Evolutionary conservation across 2,797 vertebrate genomes (phyloP).

Genomic region (Liasis olivaceus): DNA sequence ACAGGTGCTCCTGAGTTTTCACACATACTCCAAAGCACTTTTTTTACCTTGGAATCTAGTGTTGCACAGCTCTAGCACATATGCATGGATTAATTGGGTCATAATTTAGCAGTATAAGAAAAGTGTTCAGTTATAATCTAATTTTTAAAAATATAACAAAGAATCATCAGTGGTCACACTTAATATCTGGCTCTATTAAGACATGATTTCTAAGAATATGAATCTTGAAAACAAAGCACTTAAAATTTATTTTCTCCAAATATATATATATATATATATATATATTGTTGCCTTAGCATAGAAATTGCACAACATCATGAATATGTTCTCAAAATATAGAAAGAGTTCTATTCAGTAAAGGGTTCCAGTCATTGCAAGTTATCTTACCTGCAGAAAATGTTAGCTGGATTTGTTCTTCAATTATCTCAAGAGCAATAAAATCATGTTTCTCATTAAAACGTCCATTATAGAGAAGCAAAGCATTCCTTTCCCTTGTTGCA

Average conservation of each 20-base stretch:
- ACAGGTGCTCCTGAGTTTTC: neutral
- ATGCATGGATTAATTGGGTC: neutral
- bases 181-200: neutral
- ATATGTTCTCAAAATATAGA: neutral
- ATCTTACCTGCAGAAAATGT: conserved; percentile 89
- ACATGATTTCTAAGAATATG: neutral
- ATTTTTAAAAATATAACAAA: neutral
- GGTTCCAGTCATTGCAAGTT: accelerated
- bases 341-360: neutral
- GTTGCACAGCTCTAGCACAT: neutral
- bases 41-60: neutral
- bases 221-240: neutral
- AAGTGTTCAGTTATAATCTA: neutral
- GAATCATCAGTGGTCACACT: neutral
- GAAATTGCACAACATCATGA: neutral
- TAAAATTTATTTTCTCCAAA: neutral
- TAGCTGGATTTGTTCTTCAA: conserved; percentile 94
- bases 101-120: neutral
- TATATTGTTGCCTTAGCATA: neutral
- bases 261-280: neutral
- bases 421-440: conserved; percentile 95
- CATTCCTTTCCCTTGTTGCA: conserved; percentile 88
- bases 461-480: conserved; percentile 94
- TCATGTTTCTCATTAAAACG: conserved; percentile 98
- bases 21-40: neutral